Conservation (phyloP, 2,113 vertebrate species). For the Lagopus leucura region DNA sequence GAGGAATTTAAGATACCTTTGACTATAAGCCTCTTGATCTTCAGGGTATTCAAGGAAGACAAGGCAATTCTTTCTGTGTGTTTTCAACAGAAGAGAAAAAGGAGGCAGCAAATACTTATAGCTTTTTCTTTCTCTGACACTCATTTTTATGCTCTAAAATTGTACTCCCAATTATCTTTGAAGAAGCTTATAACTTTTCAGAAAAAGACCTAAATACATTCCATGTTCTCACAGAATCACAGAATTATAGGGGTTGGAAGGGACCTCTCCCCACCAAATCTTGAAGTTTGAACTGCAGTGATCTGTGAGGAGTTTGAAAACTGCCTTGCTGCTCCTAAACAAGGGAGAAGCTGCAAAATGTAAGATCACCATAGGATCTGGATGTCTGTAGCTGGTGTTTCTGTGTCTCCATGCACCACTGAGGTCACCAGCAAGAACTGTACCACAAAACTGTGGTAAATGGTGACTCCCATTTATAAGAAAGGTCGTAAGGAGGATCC, state of each 20-base stretch:
- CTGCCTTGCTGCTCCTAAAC: neutral
- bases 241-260: no score
- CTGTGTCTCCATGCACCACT: fast-evolving
- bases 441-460: neutral
- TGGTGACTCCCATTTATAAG: no score
- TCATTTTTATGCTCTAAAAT: neutral
- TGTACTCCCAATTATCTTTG: conserved; percentile 18
- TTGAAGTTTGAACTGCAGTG: neutral
- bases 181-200: conserved; percentile 9
- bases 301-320: neutral
- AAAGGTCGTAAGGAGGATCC: no score
- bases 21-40: conserved; percentile 64
- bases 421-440: neutral
- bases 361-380: neutral
- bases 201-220: neutral
- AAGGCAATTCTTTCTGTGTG: conserved; percentile 36
- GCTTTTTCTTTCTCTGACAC: neutral
- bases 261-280: neutral
- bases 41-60: conserved; percentile 39
- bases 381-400: neutral
- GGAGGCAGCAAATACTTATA: neutral
- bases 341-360: neutral
- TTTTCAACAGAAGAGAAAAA: conserved; percentile 29
- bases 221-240: neutral
- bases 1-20: conserved; percentile 66